These are phyloP conservation scores for Nezara viridula DNA, from an alignment of 2,888 invertebrate species.

Conservation along the genomic window DNA sequence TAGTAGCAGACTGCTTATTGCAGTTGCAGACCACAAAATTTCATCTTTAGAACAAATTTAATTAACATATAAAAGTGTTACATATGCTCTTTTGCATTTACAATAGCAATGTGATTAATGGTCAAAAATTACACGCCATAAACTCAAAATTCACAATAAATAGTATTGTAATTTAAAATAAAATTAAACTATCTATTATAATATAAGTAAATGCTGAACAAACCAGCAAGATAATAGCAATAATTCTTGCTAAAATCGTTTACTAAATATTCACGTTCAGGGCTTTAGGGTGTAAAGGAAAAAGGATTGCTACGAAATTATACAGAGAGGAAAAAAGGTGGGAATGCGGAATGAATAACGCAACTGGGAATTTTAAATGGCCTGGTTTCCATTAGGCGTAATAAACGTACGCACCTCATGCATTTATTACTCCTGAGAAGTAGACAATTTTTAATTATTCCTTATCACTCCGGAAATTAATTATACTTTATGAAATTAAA, in stretches of 20 bases:
- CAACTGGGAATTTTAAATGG: slow-evolving; percentile 21
- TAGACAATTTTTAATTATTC: neutral
- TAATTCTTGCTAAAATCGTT: neutral
- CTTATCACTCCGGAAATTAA: neutral
- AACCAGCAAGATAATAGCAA: neutral
- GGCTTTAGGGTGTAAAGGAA: neutral
- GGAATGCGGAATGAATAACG: slow-evolving; percentile 23
- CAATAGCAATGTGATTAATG: too few species aligned
- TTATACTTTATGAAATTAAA: too few species aligned
- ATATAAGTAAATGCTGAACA: too few species aligned
- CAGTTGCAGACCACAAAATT: too few species aligned
- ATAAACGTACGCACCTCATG: neutral
- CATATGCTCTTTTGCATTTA: too few species aligned
- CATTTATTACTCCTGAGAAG: neutral
- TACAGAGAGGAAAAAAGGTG: slow-evolving; percentile 16
- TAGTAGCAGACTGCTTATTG: too few species aligned
- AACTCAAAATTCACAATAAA: too few species aligned
- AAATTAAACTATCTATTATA: too few species aligned
- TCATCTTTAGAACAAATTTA: too few species aligned
- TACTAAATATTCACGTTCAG: neutral
- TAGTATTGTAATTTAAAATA: too few species aligned
- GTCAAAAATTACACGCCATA: too few species aligned
- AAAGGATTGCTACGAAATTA: slow-evolving; percentile 11
- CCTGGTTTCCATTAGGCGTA: neutral
- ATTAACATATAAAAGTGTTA: too few species aligned